phyloP scores from a whole-genome alignment of 2,113 vertebrate genomes.

The Sardina pilchardus region DNA sequence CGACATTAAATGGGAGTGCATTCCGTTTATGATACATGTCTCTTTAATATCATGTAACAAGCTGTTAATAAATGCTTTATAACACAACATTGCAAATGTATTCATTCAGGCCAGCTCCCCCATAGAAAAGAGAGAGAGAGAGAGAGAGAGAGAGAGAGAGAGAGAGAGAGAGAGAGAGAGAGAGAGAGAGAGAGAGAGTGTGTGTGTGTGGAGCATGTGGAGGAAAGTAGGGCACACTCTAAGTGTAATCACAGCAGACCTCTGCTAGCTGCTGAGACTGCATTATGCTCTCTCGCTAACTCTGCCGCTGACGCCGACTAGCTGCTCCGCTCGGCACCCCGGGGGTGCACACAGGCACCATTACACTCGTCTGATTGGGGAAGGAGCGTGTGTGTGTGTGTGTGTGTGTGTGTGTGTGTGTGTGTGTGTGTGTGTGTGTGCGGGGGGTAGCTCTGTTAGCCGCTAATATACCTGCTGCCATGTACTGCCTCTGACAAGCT shows the following conservation, averaged over 20 bases:
- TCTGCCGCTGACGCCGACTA: not conserved
- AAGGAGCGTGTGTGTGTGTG: not conserved
- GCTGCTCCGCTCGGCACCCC: not conserved
- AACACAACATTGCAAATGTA: not conserved
- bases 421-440: not conserved
- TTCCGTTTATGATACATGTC: not conserved
- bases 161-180: not conserved
- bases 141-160: not conserved
- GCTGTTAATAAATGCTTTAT: not conserved
- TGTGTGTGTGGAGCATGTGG: not conserved
- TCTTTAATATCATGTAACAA: not conserved
- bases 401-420: not conserved
- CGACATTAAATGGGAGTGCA: too few relatives aligned
- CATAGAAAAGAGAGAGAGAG: not conserved
- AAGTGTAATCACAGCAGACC: constrained; percentile 9
- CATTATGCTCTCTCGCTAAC: not conserved
- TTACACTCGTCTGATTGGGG: not conserved
- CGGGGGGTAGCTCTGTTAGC: not conserved
- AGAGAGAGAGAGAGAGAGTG: not conserved
- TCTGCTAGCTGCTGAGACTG: not conserved
- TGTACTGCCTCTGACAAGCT: not conserved
- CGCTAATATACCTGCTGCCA: not conserved
- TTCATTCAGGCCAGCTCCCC: not conserved
- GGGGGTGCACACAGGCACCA: not conserved
- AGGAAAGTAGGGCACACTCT: constrained; percentile 3